A percentile compares a stretch with the other conserved stretches of the same genome.
Evolutionary conservation across 2,888 invertebrate genomes (phyloP).

Genomic region (Agonopterix alstromeriana): DNA sequence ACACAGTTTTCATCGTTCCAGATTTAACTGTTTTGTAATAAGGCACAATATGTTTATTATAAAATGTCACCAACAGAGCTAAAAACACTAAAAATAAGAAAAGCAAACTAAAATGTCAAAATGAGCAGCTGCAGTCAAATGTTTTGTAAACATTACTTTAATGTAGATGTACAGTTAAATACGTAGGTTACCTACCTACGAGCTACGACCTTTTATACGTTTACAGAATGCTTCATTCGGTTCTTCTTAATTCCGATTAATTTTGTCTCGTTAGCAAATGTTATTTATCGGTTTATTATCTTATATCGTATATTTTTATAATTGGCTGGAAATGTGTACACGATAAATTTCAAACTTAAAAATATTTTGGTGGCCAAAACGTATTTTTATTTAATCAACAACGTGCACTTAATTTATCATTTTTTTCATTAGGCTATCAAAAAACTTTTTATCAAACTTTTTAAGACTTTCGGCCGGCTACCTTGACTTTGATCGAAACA

Average conservation of each 20-base stretch:
- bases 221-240: neutral
- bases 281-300: no score
- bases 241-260: neutral
- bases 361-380: conserved; percentile 4
- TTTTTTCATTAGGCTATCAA: conserved; percentile 36
- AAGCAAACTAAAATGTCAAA: conserved; percentile 1
- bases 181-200: neutral
- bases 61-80: neutral
- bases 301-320: no score
- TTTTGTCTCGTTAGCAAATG: no score
- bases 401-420: conserved; percentile 24
- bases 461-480: conserved; percentile 46
- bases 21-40: no score
- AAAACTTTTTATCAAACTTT: conserved; percentile 33
- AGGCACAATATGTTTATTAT: no score
- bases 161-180: neutral
- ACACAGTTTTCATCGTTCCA: no score
- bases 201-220: no score
- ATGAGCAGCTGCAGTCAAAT: neutral
- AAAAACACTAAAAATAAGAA: neutral
- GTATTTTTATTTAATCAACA: conserved; percentile 12
- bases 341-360: no score
- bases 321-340: no score
- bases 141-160: neutral
- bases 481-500: conserved; percentile 8